phyloP scores from a whole-genome alignment of 2,888 invertebrate species.

The Branchipolynoe longqiensis region DNA sequence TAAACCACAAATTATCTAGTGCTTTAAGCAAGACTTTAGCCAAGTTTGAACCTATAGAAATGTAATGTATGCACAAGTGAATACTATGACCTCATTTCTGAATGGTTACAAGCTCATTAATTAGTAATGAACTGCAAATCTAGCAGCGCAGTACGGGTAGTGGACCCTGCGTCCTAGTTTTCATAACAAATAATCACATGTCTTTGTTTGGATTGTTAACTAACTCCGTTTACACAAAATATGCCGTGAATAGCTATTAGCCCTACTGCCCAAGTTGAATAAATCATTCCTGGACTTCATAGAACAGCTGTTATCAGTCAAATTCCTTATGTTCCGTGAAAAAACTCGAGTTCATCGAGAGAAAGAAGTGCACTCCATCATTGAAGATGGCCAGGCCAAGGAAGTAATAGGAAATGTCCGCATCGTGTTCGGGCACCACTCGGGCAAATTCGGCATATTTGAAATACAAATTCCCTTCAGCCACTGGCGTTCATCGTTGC shows the following conservation, averaged over 20 bases:
- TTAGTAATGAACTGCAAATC: slow-evolving; percentile 46
- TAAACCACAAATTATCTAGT: no score
- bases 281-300: background rate
- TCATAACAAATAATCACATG: slow-evolving; percentile 59
- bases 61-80: slow-evolving; percentile 38
- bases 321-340: background rate
- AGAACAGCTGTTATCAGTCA: background rate
- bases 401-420: slow-evolving; percentile 29
- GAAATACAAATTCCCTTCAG: slow-evolving; percentile 59
- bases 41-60: background rate
- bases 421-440: background rate
- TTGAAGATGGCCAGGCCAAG: background rate
- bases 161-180: slow-evolving; percentile 36
- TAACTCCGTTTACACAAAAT: background rate
- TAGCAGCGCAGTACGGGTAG: slow-evolving; percentile 10
- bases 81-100: slow-evolving; percentile 30
- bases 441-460: slow-evolving; percentile 58
- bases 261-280: background rate
- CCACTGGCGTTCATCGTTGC: slow-evolving; percentile 55
- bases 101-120: slow-evolving; percentile 40
- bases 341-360: background rate
- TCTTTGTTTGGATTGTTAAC: slow-evolving; percentile 54
- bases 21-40: no score
- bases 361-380: background rate
- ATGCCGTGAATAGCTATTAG: background rate